Percentiles rank a stretch among this genome's conserved stretches.
phyloP scores from a whole-genome alignment of 2,797 vertebrate genomes.

The Poeciliopsis infans region DNA sequence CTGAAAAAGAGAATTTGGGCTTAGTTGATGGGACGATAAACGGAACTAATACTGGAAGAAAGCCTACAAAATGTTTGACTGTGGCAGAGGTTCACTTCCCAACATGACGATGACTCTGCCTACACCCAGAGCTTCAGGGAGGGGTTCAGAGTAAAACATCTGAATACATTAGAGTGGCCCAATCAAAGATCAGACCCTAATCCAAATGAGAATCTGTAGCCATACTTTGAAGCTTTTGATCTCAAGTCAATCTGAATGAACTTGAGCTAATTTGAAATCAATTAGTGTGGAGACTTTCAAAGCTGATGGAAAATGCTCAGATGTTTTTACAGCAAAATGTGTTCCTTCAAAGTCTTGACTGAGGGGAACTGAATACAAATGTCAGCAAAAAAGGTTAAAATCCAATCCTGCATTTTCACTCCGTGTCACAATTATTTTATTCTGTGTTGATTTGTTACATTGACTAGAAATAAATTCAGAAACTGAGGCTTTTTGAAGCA shows the following conservation, averaged over 20 bases:
- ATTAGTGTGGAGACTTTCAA: background rate
- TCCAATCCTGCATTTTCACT: background rate
- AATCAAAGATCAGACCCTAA: background rate
- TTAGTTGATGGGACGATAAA: background rate
- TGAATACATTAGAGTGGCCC: background rate
- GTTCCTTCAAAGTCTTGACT: background rate
- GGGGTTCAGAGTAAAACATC: background rate
- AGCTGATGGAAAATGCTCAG: background rate
- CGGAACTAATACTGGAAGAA: background rate
- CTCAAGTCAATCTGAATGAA: background rate
- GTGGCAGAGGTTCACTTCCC: background rate
- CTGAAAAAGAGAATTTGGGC: background rate
- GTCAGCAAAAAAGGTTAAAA: background rate
- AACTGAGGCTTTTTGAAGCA: constrained; percentile 19
- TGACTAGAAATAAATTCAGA: constrained; percentile 39
- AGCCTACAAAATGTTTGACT: background rate
- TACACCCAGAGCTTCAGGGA: background rate
- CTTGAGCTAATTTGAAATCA: background rate
- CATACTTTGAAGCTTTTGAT: background rate
- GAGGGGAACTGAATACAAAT: background rate
- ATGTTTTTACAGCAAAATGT: background rate
- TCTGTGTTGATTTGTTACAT: background rate
- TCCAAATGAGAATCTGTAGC: background rate
- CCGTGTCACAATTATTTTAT: background rate
- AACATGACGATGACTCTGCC: background rate